Evolutionary conservation across 2,797 vertebrate genomes (phyloP).

Genomic region (Pangasius macronema): DNA sequence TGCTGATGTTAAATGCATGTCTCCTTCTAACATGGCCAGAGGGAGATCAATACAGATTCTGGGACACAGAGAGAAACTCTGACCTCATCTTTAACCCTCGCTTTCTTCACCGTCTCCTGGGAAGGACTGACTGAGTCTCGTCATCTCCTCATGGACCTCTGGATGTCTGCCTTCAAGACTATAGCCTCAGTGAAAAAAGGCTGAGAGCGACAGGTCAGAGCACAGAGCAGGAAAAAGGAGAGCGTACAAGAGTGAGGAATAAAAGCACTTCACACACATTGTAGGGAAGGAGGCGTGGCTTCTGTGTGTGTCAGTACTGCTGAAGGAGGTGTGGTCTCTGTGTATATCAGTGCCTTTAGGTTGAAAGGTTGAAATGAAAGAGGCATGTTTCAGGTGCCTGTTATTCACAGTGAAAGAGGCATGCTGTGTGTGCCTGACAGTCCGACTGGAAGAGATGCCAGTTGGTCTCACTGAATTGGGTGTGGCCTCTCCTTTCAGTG

Average conservation of each 20-base stretch:
- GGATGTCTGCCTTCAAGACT: slow-evolving; percentile 21
- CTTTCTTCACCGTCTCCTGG: slow-evolving; percentile 15
- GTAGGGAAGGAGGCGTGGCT: neutral
- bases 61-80: slow-evolving; percentile 30
- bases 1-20: slow-evolving; percentile 54
- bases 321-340: neutral
- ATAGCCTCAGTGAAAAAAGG: slow-evolving; percentile 1
- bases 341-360: too few relatives aligned
- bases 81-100: slow-evolving; percentile 52
- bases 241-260: neutral
- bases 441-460: too few relatives aligned
- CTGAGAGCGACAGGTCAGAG: neutral
- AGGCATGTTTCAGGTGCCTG: neutral
- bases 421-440: too few relatives aligned
- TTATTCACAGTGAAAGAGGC: neutral
- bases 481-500: too few relatives aligned
- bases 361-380: neutral
- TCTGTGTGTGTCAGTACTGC: neutral
- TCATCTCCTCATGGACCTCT: neutral
- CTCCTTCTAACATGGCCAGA: slow-evolving; percentile 37
- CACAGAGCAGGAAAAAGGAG: neutral
- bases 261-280: neutral
- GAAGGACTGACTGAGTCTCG: slow-evolving; percentile 8
- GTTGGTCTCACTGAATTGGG: too few relatives aligned
- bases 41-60: slow-evolving; percentile 49